phyloP scores from a whole-genome alignment of 1,140 invertebrate species.

The Drosophila fuyamai region DNA sequence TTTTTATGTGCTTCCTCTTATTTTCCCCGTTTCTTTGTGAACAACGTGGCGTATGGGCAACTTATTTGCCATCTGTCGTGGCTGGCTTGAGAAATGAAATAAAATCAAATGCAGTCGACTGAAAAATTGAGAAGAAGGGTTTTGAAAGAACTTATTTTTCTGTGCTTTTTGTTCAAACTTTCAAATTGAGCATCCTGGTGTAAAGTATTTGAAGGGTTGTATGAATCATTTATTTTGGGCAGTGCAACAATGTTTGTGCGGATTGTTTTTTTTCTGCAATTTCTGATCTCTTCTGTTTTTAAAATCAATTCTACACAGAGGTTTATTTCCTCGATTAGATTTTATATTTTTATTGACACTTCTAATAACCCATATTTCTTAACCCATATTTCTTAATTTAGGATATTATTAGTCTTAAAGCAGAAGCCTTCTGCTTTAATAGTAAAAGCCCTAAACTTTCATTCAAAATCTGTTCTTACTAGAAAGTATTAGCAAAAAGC shows the following conservation, averaged over 20 bases:
- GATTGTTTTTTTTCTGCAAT: background rate
- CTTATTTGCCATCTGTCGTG: slow-evolving; percentile 70
- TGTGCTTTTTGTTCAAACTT: slow-evolving; percentile 21
- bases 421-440: too few species aligned
- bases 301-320: too few species aligned
- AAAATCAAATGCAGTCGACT: slow-evolving; percentile 68
- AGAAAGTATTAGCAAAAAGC: too few species aligned
- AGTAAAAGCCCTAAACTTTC: too few species aligned
- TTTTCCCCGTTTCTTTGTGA: background rate
- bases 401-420: too few species aligned
- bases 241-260: background rate
- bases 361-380: too few species aligned
- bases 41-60: slow-evolving; percentile 62
- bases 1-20: slow-evolving; percentile 14
- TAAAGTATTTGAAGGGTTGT: slow-evolving; percentile 9
- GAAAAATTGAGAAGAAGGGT: slow-evolving; percentile 63
- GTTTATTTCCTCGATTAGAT: too few species aligned
- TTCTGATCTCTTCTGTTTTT: too few species aligned
- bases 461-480: background rate
- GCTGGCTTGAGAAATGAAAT: slow-evolving; percentile 58
- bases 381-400: too few species aligned
- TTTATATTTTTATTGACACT: too few species aligned
- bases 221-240: slow-evolving; percentile 1
- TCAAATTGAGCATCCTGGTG: slow-evolving; percentile 15
- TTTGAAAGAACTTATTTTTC: slow-evolving; percentile 35